Base-by-base conservation (phyloP, 2,888 invertebrate species). In the Coenonympha glycerion region DNA sequence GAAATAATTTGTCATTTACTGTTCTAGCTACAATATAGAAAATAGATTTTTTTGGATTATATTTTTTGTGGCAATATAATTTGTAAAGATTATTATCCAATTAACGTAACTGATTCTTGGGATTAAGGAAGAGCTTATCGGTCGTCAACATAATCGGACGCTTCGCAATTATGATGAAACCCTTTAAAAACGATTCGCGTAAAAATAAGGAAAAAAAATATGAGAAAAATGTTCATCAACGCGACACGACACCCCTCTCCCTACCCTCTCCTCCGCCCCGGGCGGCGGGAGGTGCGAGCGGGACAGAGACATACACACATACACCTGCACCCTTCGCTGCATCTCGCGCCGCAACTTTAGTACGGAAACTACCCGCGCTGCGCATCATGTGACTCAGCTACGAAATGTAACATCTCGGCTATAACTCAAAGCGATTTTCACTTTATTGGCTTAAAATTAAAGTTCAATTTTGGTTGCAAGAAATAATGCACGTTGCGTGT, bases 211-310 rank as follows among this genome's bases (percentile, higher is more conserved):
- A 79, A 84, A 84, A n/a, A 85, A 84, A 85, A 83, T 82, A 82
- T 75, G 81, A 82, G 83, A 86, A 86, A 85, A 87, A 86, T 84
- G 85, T 85, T 86, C 86, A 86, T 87, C 86, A 87, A 86, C 87
- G 85, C 86, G 85, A 86, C 87, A 85, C 80, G 79, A 73, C 75
- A 68, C 76, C 76, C 76, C 72, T 71, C 69, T 67, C 63, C 61
- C 52, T 53, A 33, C 62, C 58, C 64, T 52, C 64, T 65, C 72
- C 71, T 64, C 66, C 69, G 76, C 80, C 72, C 70, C 73, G 69
- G 77, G 80, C 79, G 76, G 78, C 80, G 83, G 84, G 85, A 72
- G 82, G 83, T 63, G 68, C 53, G 73, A 84, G 50, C 18, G 71
- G 59, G 77, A 82, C 47, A 52, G 64, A 16, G 5, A 59, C 53